phyloP scores from a whole-genome alignment of 2,113 vertebrate genomes.

The Athene cunicularia region DNA sequence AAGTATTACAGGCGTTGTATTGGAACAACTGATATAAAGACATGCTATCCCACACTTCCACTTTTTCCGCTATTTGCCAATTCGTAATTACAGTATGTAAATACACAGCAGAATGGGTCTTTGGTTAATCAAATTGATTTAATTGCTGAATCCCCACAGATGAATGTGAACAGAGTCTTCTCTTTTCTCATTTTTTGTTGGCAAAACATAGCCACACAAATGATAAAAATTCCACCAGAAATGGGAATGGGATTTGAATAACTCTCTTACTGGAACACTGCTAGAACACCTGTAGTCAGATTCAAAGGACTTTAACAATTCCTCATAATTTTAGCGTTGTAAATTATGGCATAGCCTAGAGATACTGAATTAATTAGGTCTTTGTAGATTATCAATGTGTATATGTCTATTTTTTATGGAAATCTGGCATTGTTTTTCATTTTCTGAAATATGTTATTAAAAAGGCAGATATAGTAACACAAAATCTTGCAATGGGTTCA shows the following conservation, averaged over 20 bases:
- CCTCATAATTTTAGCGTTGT: slow-evolving; percentile 6
- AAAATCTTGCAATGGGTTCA: background rate
- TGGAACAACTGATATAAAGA: slow-evolving; percentile 66
- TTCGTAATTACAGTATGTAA: slow-evolving; percentile 75
- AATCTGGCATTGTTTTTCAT: slow-evolving; percentile 37
- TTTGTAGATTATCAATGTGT: slow-evolving; percentile 27
- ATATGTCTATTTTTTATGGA: background rate
- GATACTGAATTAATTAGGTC: slow-evolving; percentile 39
- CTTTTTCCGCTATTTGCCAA: slow-evolving; percentile 72
- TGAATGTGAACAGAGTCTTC: slow-evolving; percentile 72
- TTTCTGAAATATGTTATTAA: background rate
- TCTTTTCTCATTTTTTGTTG: slow-evolving; percentile 69
- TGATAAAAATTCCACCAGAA: slow-evolving; percentile 58
- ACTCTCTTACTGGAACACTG: background rate
- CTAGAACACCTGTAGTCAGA: slow-evolving; percentile 55
- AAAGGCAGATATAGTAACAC: background rate
- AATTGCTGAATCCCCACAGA: slow-evolving; percentile 75
- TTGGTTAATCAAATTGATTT: slow-evolving; percentile 78
- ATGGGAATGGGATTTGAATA: slow-evolving; percentile 36
- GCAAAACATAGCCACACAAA: slow-evolving; percentile 65
- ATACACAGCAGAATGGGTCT: slow-evolving; percentile 76
- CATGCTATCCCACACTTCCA: slow-evolving; percentile 60
- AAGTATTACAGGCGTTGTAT: slow-evolving; percentile 52
- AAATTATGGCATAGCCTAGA: slow-evolving; percentile 13
- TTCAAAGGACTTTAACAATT: slow-evolving; percentile 48